phyloP scores from a whole-genome alignment of 2,113 vertebrate genomes.

The Parus major region DNA sequence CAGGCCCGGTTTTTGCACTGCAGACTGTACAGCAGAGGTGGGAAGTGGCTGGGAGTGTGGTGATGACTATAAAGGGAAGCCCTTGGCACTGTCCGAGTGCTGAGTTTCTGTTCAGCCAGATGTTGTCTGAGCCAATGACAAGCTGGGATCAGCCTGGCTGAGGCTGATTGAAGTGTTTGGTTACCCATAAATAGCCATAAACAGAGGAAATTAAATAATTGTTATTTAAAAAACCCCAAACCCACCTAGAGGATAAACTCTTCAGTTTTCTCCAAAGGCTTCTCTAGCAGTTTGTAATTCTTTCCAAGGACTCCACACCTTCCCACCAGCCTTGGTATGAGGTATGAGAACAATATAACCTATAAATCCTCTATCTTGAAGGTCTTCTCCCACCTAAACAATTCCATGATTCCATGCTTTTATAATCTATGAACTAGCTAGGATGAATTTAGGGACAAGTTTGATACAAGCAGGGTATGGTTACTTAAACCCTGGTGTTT shows the following conservation, averaged over 20 bases:
- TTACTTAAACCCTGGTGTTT: background rate
- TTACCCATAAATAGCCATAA: background rate
- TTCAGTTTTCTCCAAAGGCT: background rate
- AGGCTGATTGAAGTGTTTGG: background rate
- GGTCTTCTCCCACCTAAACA: background rate
- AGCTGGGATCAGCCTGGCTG: background rate
- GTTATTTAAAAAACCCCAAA: background rate
- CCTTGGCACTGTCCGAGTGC: background rate
- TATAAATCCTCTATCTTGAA: background rate
- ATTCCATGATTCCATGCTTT: background rate
- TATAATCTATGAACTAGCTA: background rate
- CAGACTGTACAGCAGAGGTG: background rate
- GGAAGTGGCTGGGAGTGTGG: background rate
- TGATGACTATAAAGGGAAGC: background rate
- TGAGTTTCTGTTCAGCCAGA: background rate
- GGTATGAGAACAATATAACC: background rate
- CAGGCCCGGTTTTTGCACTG: background rate
- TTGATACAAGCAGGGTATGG: background rate
- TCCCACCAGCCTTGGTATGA: background rate
- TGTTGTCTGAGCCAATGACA: background rate
- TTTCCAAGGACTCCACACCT: background rate
- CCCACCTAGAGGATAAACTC: background rate
- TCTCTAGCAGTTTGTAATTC: background rate
- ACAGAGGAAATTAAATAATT: background rate
- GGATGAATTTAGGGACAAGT: background rate